Conservation (phyloP, 2,797 vertebrate species). For the Spheniscus humboldti region DNA sequence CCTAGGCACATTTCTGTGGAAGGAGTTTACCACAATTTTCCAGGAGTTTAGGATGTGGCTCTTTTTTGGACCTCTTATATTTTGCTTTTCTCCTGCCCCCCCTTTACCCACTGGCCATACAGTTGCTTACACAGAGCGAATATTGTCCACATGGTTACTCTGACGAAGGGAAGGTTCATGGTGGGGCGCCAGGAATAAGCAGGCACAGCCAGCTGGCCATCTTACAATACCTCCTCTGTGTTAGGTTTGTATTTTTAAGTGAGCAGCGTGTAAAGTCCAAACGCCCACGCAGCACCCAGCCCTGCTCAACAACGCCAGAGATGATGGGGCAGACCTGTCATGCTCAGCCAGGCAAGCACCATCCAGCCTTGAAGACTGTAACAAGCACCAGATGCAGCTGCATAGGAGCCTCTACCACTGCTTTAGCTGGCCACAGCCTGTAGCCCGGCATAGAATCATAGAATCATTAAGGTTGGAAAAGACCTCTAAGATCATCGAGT, state of each 20-base stretch:
- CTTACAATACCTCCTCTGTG: conserved; percentile 4
- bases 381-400: not conserved
- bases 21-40: not conserved
- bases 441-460: not conserved
- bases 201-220: conserved; percentile 25
- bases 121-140: not conserved
- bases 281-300: not conserved
- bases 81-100: not conserved
- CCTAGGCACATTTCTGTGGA: not conserved
- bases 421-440: not conserved
- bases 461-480: too few species aligned
- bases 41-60: not conserved
- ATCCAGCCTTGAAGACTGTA: not conserved
- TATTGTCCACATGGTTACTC: not conserved
- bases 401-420: not conserved
- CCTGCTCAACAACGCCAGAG: not conserved
- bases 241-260: not conserved
- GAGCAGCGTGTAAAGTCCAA: not conserved
- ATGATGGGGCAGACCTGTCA: not conserved
- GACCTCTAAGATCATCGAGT: too few species aligned
- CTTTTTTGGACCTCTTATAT: not conserved
- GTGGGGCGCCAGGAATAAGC: not conserved
- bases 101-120: not conserved
- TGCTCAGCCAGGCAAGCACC: not conserved
- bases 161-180: not conserved